Evolutionary conservation across 2,888 invertebrate genomes (phyloP).

Genomic region (Villa cingulata): DNA sequence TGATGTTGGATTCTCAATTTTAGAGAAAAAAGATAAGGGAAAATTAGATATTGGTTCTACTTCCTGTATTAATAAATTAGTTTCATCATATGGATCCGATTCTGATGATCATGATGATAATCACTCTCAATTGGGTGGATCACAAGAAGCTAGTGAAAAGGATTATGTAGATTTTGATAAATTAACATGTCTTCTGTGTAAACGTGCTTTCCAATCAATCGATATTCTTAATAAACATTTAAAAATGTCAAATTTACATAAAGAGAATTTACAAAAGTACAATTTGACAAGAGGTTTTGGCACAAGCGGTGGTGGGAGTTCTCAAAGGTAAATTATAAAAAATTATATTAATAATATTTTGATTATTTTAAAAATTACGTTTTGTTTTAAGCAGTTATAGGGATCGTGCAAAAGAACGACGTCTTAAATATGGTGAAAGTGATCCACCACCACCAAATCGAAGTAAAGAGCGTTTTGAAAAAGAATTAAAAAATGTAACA

Average conservation of each 20-base stretch:
- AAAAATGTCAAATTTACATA: constrained; percentile 87
- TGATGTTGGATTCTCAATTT: constrained; percentile 84
- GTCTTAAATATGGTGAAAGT: constrained; percentile 84
- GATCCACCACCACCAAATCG: constrained; percentile 62
- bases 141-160: constrained; percentile 49
- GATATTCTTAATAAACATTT: constrained; percentile 85
- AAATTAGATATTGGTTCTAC: constrained; percentile 31
- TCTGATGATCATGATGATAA: constrained; percentile 36
- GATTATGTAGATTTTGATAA: constrained; percentile 79
- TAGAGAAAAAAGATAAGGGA: constrained; percentile 56
- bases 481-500: constrained; percentile 38
- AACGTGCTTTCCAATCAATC: constrained; percentile 79
- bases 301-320: constrained; percentile 11
- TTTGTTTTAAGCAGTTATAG: constrained; percentile 46
- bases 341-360: not conserved
- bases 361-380: too few relatives aligned
- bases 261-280: constrained; percentile 59
- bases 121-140: constrained; percentile 10
- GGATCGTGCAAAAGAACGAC: constrained; percentile 90
- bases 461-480: constrained; percentile 58
- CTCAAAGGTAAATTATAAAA: constrained; percentile 2
- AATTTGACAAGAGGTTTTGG: constrained; percentile 27
- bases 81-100: constrained; percentile 67
- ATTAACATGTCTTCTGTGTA: constrained; percentile 86
- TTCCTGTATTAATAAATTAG: constrained; percentile 39